A percentile compares a stretch with the other conserved stretches of the same genome.
phyloP scores from a whole-genome alignment of 2,113 vertebrate genomes.

The Dicaeum eximium region DNA sequence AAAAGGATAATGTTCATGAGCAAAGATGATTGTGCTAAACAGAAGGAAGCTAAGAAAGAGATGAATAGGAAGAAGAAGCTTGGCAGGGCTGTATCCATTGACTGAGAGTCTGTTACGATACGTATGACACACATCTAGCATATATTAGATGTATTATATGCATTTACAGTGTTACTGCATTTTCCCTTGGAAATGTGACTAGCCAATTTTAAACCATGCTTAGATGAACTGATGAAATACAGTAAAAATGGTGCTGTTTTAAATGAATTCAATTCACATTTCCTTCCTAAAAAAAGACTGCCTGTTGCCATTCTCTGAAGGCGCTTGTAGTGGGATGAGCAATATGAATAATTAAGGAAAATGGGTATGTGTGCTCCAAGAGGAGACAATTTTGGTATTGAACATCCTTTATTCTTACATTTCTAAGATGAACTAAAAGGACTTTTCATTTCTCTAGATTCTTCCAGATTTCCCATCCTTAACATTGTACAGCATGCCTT shows the following conservation, averaged over 20 bases:
- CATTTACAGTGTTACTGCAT: not conserved
- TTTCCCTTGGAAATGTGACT: not conserved
- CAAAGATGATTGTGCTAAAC: not conserved
- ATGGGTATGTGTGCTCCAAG: slow-evolving; percentile 48
- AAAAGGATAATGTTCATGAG: not conserved
- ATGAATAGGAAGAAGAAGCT: not conserved
- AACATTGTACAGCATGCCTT: slow-evolving; percentile 54
- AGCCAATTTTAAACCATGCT: slow-evolving; percentile 17
- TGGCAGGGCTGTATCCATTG: not conserved
- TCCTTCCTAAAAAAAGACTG: slow-evolving; percentile 24
- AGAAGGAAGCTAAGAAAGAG: not conserved
- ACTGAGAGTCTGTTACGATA: not conserved
- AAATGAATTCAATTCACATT: slow-evolving; percentile 13
- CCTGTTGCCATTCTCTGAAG: slow-evolving; percentile 38
- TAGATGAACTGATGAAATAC: not conserved
- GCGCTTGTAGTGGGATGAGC: slow-evolving; percentile 39
- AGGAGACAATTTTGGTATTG: slow-evolving; percentile 54
- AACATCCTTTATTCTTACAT: slow-evolving; percentile 55
- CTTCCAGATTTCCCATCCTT: slow-evolving; percentile 37
- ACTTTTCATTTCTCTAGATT: slow-evolving; percentile 35
- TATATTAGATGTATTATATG: not conserved
- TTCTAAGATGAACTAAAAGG: slow-evolving; percentile 65
- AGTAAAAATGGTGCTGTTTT: slow-evolving; percentile 24
- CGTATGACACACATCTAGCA: not conserved
- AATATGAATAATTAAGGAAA: slow-evolving; percentile 44